Percentiles rank a stretch among this genome's conserved stretches.
These are phyloP conservation scores for Arrhopalites spinosus DNA, from an alignment of 2,888 invertebrate genomes.

Conservation along the genomic window DNA sequence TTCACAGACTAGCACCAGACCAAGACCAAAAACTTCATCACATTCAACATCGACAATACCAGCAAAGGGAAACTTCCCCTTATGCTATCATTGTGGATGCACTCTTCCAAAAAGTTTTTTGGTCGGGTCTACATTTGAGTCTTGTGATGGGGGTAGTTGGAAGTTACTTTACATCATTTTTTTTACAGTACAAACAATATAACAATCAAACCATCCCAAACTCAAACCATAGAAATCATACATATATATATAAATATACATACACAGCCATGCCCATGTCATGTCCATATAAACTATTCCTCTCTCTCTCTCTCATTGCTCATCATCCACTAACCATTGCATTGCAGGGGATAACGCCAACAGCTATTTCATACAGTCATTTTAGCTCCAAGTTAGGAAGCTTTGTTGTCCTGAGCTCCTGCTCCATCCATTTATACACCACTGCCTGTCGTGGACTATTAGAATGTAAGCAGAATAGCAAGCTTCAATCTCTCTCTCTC, in stretches of 20 bases:
- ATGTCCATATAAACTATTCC: conserved; percentile 18
- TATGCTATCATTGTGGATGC: conserved; percentile 4
- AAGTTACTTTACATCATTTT: conserved; percentile 25
- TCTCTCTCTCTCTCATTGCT: background rate
- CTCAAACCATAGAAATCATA: conserved; percentile 3
- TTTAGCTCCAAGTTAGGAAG: conserved; percentile 19
- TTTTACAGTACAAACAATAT: conserved; percentile 1
- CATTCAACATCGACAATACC: conserved; percentile 21
- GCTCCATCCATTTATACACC: too few relatives aligned
- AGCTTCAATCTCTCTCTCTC: too few relatives aligned
- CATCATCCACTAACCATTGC: conserved; percentile 19
- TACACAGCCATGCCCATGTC: conserved; percentile 4
- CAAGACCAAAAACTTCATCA: conserved; percentile 23
- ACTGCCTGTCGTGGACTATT: too few relatives aligned
- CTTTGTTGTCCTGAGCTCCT: conserved; percentile 10
- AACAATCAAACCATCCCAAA: conserved; percentile 16
- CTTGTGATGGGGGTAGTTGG: conserved; percentile 17
- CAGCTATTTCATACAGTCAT: conserved; percentile 16
- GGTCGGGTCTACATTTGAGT: conserved; percentile 18
- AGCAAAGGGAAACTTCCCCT: conserved; percentile 19
- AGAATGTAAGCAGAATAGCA: too few relatives aligned
- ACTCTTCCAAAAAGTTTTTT: conserved; percentile 24
- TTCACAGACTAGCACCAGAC: conserved; percentile 23
- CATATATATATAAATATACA: background rate
- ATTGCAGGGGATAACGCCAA: conserved; percentile 11